A percentile compares a stretch with the other conserved stretches of the same genome.
Evolutionary conservation across 2,888 invertebrate genomes (phyloP).

Genomic region (Rhopalosiphum nymphaeae): DNA sequence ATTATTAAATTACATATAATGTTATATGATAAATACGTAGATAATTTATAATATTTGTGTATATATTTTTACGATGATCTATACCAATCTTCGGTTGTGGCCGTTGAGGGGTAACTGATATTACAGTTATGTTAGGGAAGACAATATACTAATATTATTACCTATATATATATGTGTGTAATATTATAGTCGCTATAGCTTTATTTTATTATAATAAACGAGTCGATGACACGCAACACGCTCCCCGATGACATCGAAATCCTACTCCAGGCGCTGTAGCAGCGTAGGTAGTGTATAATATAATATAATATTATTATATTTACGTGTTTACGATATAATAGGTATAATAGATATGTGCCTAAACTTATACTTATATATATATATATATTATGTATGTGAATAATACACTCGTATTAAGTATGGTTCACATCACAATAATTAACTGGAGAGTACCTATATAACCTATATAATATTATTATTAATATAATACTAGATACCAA

Average conservation of each 20-base stretch:
- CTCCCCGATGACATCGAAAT: neutral
- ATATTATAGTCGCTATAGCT: slow-evolving; percentile 2
- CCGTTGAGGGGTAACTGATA: neutral
- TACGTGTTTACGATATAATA: neutral
- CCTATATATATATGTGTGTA: neutral
- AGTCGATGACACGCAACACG: slow-evolving; percentile 24
- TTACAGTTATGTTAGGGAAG: neutral
- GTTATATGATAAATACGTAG: neutral
- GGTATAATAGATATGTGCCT: neutral
- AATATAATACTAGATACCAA: neutral
- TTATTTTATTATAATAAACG: neutral
- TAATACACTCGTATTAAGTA: neutral
- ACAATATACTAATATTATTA: slow-evolving; percentile 23
- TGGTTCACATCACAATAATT: slow-evolving; percentile 23
- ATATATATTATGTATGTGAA: neutral
- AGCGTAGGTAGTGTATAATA: neutral
- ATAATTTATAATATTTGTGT: neutral
- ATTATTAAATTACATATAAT: neutral
- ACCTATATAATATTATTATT: neutral
- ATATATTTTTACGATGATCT: neutral
- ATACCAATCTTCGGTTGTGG: no score
- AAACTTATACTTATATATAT: neutral
- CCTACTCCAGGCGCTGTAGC: neutral
- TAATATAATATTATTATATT: neutral
- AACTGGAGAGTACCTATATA: slow-evolving; percentile 14